phyloP scores from a whole-genome alignment of 1,140 invertebrate genomes.

The Rhopalosiphum padi region DNA sequence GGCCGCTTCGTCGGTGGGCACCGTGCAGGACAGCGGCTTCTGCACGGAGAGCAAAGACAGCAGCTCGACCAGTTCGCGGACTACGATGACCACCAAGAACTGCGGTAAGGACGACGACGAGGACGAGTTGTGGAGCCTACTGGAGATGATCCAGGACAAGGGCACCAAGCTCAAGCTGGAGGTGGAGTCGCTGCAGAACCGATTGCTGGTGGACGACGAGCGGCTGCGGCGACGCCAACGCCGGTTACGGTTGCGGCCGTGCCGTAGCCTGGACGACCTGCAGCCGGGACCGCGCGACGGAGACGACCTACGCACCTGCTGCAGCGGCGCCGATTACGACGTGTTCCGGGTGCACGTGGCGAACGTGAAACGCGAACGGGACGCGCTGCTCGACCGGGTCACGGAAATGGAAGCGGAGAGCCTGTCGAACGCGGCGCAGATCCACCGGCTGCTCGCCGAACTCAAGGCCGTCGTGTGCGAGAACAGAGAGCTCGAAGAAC shows the following conservation, averaged over 20 bases:
- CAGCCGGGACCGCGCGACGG: not conserved
- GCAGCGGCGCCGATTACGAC: slow-evolving; percentile 13
- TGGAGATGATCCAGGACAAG: slow-evolving; percentile 84
- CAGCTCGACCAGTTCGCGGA: slow-evolving; percentile 62
- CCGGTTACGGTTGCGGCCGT: slow-evolving; percentile 20
- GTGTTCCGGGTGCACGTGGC: slow-evolving; percentile 60
- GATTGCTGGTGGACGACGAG: slow-evolving; percentile 1
- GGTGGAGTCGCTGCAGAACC: slow-evolving; percentile 65
- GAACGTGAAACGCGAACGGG: slow-evolving; percentile 73
- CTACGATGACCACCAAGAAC: slow-evolving; percentile 62
- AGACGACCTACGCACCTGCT: not conserved
- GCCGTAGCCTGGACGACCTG: slow-evolving; percentile 53
- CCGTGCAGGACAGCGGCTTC: slow-evolving; percentile 84
- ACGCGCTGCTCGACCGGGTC: slow-evolving; percentile 73
- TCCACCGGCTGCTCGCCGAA: slow-evolving; percentile 70
- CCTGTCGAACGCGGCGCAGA: slow-evolving; percentile 70
- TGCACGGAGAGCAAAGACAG: slow-evolving; percentile 77
- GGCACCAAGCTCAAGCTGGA: slow-evolving; percentile 78
- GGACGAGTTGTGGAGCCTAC: slow-evolving; percentile 83
- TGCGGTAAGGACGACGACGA: slow-evolving; percentile 71
- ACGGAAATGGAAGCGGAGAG: slow-evolving; percentile 77
- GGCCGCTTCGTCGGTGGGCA: slow-evolving; percentile 65
- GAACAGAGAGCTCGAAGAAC: slow-evolving; percentile 71
- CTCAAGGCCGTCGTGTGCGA: slow-evolving; percentile 69
- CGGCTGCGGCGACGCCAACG: not conserved